Percentiles rank a stretch among this genome's conserved stretches.
These are phyloP conservation scores for Campaea margaritaria DNA, from an alignment of 2,888 invertebrate genomes.

Conservation along the genomic window DNA sequence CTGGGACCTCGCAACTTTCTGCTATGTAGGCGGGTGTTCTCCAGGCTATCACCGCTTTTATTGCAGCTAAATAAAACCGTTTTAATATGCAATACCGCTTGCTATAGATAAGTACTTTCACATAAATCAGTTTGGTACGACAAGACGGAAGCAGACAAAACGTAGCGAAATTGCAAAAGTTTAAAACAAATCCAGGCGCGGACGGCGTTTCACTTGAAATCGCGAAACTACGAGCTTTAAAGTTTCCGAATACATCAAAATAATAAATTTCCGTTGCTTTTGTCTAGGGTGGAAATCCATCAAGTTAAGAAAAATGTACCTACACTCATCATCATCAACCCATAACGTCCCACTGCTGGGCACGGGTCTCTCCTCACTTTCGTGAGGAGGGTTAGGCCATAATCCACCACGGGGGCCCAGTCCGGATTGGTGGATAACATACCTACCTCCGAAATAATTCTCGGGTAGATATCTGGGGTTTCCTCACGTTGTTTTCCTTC, in stretches of 20 bases:
- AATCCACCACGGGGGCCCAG: too few relatives aligned
- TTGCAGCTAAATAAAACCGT: neutral
- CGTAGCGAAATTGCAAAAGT: constrained; percentile 56
- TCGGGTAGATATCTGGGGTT: too few relatives aligned
- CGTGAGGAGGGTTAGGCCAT: too few relatives aligned
- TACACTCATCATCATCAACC: too few relatives aligned
- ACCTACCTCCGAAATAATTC: too few relatives aligned
- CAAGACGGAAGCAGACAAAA: constrained; percentile 47
- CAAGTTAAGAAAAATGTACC: neutral
- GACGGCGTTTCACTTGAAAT: constrained; percentile 44
- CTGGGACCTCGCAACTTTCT: too few relatives aligned
- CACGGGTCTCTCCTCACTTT: too few relatives aligned
- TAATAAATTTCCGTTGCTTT: constrained; percentile 38
- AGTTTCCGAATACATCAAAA: constrained; percentile 49
- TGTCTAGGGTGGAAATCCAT: constrained; percentile 2
- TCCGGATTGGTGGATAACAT: too few relatives aligned
- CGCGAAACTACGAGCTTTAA: constrained; percentile 35
- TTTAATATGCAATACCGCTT: constrained; percentile 32
- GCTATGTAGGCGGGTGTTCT: too few relatives aligned
- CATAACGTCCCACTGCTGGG: too few relatives aligned
- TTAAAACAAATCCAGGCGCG: constrained; percentile 50
- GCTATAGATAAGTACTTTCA: constrained; percentile 15
- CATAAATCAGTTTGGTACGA: constrained; percentile 38
- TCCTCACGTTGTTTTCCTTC: too few relatives aligned
- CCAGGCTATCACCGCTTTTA: too few relatives aligned